A percentile compares a stretch with the other conserved stretches of the same genome.
Evolutionary conservation across 2,113 vertebrate species (phyloP).

Genomic region (Verasper variegatus): DNA sequence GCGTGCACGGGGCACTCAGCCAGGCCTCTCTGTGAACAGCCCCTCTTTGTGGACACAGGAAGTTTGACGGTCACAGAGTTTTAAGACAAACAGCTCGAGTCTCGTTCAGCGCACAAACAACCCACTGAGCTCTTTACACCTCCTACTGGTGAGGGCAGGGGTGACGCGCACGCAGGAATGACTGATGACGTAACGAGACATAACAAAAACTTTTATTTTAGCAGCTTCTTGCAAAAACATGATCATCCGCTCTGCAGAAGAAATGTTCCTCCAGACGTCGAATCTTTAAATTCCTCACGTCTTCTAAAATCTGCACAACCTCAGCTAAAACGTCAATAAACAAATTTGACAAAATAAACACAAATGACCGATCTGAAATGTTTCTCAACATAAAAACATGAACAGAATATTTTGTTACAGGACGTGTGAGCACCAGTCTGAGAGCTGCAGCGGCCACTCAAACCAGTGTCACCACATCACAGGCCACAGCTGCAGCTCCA

Average conservation of each 20-base stretch:
- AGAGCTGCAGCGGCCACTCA: too few species aligned
- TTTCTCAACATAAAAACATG: too few species aligned
- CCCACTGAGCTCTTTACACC: not conserved
- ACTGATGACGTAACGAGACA: not conserved
- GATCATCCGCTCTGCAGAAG: too few species aligned
- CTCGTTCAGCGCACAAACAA: slow-evolving; percentile 14
- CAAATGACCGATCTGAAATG: too few species aligned
- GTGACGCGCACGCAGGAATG: not conserved
- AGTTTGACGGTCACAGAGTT: slow-evolving; percentile 54
- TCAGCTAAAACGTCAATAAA: too few species aligned
- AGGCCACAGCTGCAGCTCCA: slow-evolving; percentile 8
- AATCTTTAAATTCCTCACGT: too few species aligned
- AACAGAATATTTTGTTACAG: too few species aligned
- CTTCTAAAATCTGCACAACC: too few species aligned
- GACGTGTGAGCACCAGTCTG: not conserved
- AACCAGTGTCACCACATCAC: slow-evolving; percentile 8
- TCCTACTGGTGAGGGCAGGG: not conserved
- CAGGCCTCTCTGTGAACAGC: slow-evolving; percentile 68
- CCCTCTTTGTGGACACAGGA: slow-evolving; percentile 80
- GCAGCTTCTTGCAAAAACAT: too few species aligned
- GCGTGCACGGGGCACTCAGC: slow-evolving; percentile 27
- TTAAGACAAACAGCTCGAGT: slow-evolving; percentile 35
- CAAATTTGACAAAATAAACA: too few species aligned
- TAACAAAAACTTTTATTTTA: too few species aligned
- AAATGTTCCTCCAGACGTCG: too few species aligned